A percentile compares a stretch with the other conserved stretches of the same genome.
Evolutionary conservation across 2,113 vertebrate species (phyloP).

Genomic region (Arvicanthis niloticus): DNA sequence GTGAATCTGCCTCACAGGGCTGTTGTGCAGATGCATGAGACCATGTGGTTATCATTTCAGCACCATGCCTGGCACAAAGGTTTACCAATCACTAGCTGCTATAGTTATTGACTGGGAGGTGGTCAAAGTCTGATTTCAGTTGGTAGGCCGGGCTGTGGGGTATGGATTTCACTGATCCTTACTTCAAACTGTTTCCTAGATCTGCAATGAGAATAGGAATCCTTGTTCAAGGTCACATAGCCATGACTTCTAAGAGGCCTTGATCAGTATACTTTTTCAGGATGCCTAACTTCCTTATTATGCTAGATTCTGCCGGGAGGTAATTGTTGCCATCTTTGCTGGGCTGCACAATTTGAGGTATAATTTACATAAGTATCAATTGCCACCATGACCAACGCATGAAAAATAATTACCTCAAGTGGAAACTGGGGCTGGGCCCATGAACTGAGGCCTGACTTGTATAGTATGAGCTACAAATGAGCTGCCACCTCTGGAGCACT

Average conservation of each 20-base stretch:
- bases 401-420: slow-evolving; percentile 70
- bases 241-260: slow-evolving; percentile 50
- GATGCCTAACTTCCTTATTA: slow-evolving; percentile 17
- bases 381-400: slow-evolving; percentile 65
- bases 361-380: slow-evolving; percentile 63
- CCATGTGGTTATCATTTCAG: neutral
- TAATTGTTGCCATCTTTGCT: slow-evolving; percentile 67
- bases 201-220: slow-evolving; percentile 13
- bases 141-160: neutral
- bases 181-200: neutral
- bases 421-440: slow-evolving; percentile 64
- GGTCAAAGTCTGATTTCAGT: neutral
- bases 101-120: neutral
- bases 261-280: slow-evolving; percentile 61
- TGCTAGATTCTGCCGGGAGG: slow-evolving; percentile 48
- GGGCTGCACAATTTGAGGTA: slow-evolving; percentile 59
- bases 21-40: neutral
- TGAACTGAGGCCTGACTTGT: slow-evolving; percentile 46
- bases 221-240: slow-evolving; percentile 57
- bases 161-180: neutral
- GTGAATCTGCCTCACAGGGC: neutral
- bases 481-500: slow-evolving; percentile 34
- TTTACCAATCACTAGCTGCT: neutral
- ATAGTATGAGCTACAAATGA: slow-evolving; percentile 39
- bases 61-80: neutral